Conservation (phyloP, 1,140 invertebrate genomes). For the Hypsibius dujardini region DNA sequence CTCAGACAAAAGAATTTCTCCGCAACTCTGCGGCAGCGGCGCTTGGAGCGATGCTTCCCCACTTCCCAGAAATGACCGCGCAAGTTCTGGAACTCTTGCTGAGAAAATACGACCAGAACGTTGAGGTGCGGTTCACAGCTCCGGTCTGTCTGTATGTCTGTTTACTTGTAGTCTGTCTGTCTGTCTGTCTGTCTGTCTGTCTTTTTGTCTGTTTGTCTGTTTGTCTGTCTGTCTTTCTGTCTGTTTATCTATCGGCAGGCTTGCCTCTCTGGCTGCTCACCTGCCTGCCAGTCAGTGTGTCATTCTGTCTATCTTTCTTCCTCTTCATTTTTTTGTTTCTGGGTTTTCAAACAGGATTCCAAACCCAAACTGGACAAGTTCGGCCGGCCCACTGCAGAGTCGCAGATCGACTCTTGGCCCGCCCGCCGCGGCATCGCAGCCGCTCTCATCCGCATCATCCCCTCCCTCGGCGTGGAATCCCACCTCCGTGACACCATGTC, state of each 20-base stretch:
- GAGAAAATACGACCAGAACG: slow-evolving; percentile 54
- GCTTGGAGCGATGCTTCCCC: slow-evolving; percentile 46
- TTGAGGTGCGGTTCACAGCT: slow-evolving; percentile 44
- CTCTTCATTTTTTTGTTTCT: too few species aligned
- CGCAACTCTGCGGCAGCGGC: slow-evolving; percentile 57
- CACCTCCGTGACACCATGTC: slow-evolving; percentile 46
- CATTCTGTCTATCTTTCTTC: too few species aligned
- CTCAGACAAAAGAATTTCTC: slow-evolving; percentile 56
- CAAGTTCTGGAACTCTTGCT: slow-evolving; percentile 47
- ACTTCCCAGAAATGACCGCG: slow-evolving; percentile 39
- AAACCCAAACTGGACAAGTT: slow-evolving; percentile 73
- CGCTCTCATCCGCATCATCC: slow-evolving; percentile 53
- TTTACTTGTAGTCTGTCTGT: too few species aligned
- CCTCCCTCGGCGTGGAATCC: slow-evolving; percentile 45
- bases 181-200: slow-evolving; percentile 2
- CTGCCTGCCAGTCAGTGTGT: too few species aligned
- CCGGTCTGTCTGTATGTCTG: too few species aligned
- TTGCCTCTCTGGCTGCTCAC: too few species aligned
- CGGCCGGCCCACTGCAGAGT: slow-evolving; percentile 64
- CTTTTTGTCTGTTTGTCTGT: slow-evolving; percentile 23
- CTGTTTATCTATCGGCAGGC: slow-evolving; percentile 26
- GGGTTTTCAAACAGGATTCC: too few species aligned
- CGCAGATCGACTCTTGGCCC: slow-evolving; percentile 63
- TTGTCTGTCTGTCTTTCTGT: slow-evolving; percentile 10
- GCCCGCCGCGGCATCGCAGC: slow-evolving; percentile 68